phyloP scores from a whole-genome alignment of 1,140 invertebrate species.

The Campoletis sonorensis region DNA sequence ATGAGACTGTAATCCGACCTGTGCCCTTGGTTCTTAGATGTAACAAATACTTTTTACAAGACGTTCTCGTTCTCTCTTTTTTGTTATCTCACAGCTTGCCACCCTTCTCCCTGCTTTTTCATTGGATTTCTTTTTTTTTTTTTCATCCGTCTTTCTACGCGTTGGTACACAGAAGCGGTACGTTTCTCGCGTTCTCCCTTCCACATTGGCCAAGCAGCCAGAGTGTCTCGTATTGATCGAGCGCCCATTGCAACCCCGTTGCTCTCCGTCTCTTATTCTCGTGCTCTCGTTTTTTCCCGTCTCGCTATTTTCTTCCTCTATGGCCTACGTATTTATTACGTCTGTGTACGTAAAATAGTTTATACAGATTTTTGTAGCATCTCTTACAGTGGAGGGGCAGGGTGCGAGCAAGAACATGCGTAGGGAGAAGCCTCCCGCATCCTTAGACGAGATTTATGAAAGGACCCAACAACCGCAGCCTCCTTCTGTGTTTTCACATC shows the following conservation, averaged over 20 bases:
- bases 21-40: too few relatives aligned
- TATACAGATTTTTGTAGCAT: neutral
- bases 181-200: constrained; percentile 42
- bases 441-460: neutral
- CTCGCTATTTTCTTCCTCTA: neutral
- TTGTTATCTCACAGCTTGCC: neutral
- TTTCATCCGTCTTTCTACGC: constrained; percentile 14
- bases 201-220: constrained; percentile 51
- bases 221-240: constrained; percentile 66
- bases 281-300: constrained; percentile 21
- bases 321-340: neutral
- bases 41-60: too few relatives aligned
- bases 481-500: neutral
- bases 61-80: too few relatives aligned
- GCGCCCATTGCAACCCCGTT: constrained; percentile 49
- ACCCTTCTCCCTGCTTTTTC: neutral
- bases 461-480: neutral
- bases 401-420: neutral
- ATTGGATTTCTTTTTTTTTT: neutral
- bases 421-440: neutral
- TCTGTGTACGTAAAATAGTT: neutral
- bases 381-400: neutral
- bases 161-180: constrained; percentile 5
- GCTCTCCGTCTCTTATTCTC: constrained; percentile 34
- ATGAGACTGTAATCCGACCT: too few relatives aligned